These are phyloP conservation scores for Betta splendens DNA, from an alignment of 2,797 vertebrate genomes.

Conservation along the genomic window DNA sequence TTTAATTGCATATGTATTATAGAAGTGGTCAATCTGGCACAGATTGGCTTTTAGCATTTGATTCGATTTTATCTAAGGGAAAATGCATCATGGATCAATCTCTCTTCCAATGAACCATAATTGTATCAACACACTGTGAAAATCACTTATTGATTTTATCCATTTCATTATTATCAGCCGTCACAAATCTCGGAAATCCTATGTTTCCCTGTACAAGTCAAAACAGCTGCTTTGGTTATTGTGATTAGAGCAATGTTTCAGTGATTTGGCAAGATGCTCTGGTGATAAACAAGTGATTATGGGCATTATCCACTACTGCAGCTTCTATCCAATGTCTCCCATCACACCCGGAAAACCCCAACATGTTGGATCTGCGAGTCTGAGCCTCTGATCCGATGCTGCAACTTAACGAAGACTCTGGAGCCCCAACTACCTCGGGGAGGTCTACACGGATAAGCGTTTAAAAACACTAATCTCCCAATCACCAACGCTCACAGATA, in stretches of 20 bases:
- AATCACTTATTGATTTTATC: background rate
- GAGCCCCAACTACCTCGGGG: constrained; percentile 58
- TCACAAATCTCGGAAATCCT: background rate
- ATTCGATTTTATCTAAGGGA: no score
- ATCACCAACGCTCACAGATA: constrained; percentile 61
- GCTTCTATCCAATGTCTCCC: constrained; percentile 17
- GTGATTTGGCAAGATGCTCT: constrained; percentile 65
- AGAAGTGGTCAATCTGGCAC: background rate
- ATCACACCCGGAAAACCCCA: constrained; percentile 41
- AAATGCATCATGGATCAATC: background rate
- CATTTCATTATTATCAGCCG: background rate
- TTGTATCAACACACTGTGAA: no score
- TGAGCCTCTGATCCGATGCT: constrained; percentile 41
- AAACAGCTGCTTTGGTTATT: constrained; percentile 54
- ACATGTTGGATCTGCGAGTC: constrained; percentile 48
- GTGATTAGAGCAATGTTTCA: constrained; percentile 62
- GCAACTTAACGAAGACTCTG: constrained; percentile 33
- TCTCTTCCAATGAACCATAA: background rate
- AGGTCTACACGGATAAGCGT: constrained; percentile 69
- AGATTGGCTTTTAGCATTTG: no score
- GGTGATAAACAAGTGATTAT: constrained; percentile 74
- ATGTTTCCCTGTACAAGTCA: constrained; percentile 6
- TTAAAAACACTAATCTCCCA: constrained; percentile 75
- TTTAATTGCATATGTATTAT: constrained; percentile 13
- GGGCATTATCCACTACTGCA: constrained; percentile 71